Conservation (phyloP, 2,797 vertebrate genomes). For the Melopsittacus undulatus region DNA sequence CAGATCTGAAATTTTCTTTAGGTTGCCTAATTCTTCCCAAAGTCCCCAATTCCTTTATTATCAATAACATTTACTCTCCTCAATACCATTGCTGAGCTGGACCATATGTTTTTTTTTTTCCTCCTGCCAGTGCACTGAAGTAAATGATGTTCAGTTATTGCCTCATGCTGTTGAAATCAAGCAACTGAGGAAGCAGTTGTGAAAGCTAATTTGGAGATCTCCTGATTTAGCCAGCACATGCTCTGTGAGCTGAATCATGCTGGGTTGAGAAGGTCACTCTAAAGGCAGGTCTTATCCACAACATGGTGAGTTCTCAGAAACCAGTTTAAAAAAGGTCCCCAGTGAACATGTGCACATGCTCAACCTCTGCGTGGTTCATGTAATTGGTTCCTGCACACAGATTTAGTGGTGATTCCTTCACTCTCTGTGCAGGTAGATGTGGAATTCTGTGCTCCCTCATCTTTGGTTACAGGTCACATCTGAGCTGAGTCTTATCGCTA, state of each 20-base stretch:
- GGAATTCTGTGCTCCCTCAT: neutral
- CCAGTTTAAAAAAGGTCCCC: neutral
- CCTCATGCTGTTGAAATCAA: neutral
- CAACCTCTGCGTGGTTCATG: fast-evolving
- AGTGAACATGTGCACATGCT: fast-evolving
- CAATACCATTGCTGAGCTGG: neutral
- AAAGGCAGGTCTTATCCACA: neutral
- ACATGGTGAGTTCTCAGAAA: neutral
- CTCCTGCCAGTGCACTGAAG: neutral
- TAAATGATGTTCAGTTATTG: neutral
- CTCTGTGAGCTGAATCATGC: neutral
- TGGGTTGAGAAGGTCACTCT: neutral
- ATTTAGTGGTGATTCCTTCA: neutral
- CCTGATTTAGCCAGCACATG: neutral
- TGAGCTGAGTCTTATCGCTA: neutral
- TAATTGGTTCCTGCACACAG: neutral
- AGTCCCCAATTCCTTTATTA: neutral
- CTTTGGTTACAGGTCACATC: neutral
- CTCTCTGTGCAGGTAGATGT: fast-evolving
- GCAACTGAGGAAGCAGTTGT: neutral
- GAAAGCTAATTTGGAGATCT: neutral
- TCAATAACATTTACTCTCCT: neutral
- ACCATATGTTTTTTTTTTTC: neutral
- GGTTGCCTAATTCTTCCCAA: neutral
- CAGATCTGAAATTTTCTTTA: neutral